Evolutionary conservation across 2,113 vertebrate genomes (phyloP).

Genomic region (Mesoclemmys tuberculata): DNA sequence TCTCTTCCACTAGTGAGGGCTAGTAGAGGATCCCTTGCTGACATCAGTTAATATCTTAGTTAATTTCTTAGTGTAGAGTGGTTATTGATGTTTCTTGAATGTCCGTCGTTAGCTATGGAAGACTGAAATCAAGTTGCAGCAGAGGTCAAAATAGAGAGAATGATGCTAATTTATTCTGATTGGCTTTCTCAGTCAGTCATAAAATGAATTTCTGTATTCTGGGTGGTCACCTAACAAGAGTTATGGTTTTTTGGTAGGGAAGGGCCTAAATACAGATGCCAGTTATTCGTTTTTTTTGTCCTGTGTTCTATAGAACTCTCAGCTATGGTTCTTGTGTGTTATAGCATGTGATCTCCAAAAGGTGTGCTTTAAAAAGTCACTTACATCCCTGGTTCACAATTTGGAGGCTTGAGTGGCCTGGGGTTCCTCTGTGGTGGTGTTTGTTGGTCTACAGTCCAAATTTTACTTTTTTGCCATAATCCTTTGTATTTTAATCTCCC

Average conservation of each 20-base stretch:
- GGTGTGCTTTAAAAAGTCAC: neutral
- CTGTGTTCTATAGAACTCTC: no score
- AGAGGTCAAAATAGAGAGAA: neutral
- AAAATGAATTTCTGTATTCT: neutral
- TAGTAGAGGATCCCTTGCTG: neutral
- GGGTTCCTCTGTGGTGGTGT: neutral
- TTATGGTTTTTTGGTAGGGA: neutral
- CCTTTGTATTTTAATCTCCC: neutral
- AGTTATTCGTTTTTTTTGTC: neutral
- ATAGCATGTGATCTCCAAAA: neutral
- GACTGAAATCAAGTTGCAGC: neutral
- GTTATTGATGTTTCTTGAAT: neutral
- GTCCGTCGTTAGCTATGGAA: neutral
- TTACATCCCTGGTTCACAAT: neutral
- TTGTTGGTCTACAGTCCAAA: neutral
- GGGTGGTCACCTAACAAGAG: neutral
- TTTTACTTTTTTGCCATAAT: neutral
- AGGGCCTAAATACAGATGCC: neutral
- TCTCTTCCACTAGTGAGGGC: neutral
- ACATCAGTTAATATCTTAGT: no score
- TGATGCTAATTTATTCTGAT: neutral
- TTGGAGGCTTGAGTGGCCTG: neutral
- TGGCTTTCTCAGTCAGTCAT: neutral
- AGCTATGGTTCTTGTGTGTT: neutral
- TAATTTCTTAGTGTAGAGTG: neutral